Base-by-base conservation (phyloP, 2,888 invertebrate genomes). In the Anodontia alba region DNA sequence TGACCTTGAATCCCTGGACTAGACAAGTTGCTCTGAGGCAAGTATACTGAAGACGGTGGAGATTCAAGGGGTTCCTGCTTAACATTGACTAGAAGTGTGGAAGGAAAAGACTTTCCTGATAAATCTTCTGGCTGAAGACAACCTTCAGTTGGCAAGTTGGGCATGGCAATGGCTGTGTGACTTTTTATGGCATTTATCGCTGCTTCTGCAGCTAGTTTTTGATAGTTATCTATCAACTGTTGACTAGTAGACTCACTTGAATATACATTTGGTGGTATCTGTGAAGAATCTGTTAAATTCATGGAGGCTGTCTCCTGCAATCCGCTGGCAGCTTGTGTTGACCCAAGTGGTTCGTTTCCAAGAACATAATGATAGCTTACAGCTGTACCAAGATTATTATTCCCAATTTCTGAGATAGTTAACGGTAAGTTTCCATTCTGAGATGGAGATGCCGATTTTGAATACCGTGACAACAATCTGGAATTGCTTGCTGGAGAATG, bases 51-150 rank as follows among this genome's bases (percentile, higher is more conserved):
- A 8, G 74, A 36, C 26, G 66, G 67, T 31, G 49, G 62, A 36
- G 36, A 29, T 43, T 87, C 84, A 15, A 51, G 51, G 17, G 87
- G 86, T 70, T 89, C 88, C 62, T 85, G 86, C 67, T 89, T 89
- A 8, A 89, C 79, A 76, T 81, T 87, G 83, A 88, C 87, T 80
- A 88, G 84, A 73, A 86, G 81, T 46, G 87, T 83, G 43, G 88
- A 86, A 46, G 87, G 54, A 51, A 83, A 83, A 42, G 76, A 67
- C 73, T 81, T 78, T 26, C 74, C 73, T 0, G 82, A 73, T 70
- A 85, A 76, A 17, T 78, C 77, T 70, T 82, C 81, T 1, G 62
- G 62, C 26, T 46, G 42, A 26, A 17, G 1, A 62, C 17, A 20
- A 46, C 29, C 29, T 38, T 69, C 43, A 8, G 10, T 23, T 15